phyloP scores from a whole-genome alignment of 1,140 invertebrate species.

The Cotesia vestalis region DNA sequence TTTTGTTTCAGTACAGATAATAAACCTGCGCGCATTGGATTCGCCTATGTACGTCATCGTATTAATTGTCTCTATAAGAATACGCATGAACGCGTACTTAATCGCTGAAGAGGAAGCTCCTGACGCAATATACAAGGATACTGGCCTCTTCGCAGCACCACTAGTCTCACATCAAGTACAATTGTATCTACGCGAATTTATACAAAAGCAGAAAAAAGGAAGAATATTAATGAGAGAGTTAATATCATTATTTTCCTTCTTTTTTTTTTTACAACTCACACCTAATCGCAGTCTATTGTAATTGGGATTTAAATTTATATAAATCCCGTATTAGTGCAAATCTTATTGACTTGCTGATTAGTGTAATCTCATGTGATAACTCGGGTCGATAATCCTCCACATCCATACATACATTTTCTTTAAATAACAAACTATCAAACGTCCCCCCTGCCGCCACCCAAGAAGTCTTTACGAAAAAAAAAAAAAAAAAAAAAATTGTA shows the following conservation, averaged over 20 bases:
- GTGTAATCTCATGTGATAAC: too few relatives aligned
- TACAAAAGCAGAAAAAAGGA: slow-evolving; percentile 18
- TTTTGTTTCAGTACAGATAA: too few relatives aligned
- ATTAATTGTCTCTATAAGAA: slow-evolving; percentile 34
- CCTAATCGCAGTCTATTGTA: slow-evolving; percentile 5
- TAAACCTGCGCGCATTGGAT: background rate
- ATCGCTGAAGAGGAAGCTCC: slow-evolving; percentile 17
- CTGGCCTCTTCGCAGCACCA: slow-evolving; percentile 11
- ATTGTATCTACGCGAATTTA: slow-evolving; percentile 18
- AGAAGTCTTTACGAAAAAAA: too few relatives aligned
- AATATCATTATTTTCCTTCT: slow-evolving; percentile 2
- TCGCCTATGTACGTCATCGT: slow-evolving; percentile 35
- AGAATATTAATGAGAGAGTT: slow-evolving; percentile 1
- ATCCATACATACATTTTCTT: too few relatives aligned
- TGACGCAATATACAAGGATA: slow-evolving; percentile 11
- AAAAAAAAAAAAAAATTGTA: background rate
- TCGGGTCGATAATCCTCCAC: background rate
- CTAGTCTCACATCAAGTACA: slow-evolving; percentile 12
- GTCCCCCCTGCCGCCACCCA: too few relatives aligned
- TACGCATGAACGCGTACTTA: background rate
- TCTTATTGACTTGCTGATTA: background rate
- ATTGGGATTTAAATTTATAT: background rate
- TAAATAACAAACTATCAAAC: too few relatives aligned
- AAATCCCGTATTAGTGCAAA: background rate
- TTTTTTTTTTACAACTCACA: background rate